Base-by-base conservation (phyloP, 2,113 vertebrate genomes). In the Bubalus kerabau region DNA sequence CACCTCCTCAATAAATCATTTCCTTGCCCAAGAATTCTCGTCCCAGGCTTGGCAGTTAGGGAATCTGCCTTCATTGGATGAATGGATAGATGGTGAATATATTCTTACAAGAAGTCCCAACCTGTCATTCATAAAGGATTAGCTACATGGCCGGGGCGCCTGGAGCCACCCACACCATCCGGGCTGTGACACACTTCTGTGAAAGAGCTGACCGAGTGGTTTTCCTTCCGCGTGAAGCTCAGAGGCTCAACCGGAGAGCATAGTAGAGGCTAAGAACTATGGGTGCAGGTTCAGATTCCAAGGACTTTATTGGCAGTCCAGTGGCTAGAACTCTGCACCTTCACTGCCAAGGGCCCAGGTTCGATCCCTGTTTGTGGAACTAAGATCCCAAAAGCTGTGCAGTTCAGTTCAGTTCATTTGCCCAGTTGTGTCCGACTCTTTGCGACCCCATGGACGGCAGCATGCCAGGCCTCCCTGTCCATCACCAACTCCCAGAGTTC, bases 401-500 rank as follows among this genome's bases (percentile, higher is more conserved):
- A 71, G 1, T 71, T 64, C 16, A 64, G 62, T 64, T 0, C 62
- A n/a, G 32, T 9, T 9, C 15, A n/a, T 2, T 62, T 28, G 14
- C 62, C 2, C 62, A 64, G 62, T 64, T 0, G 1, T 64, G 62
- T n/a, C 30, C 15, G 0, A 17, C 3, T 67, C 32, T 19, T 8
- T 9, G 7, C 1, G 1, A 67, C 32, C 2, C 62, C 62, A 67
- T 19, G 32, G 7, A 67, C 1, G 2, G 16, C 2, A 5, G 62
- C 62, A n/a, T 1, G 2, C 28, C 7, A n/a, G 32, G 32, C 32
- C 1, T 62, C 28, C 28, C 28, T 62, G 60, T 30, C 62, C 16
- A 67, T 19, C 3, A 67, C 62, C 62, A 64, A 19, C 32, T 19
- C 30, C 32, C 0, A 0, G 62, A 67, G 16, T 1, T 67, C 1